A percentile compares a stretch with the other conserved stretches of the same genome.
phyloP scores from a whole-genome alignment of 2,888 invertebrate species.

The Odontomyia ornata region DNA sequence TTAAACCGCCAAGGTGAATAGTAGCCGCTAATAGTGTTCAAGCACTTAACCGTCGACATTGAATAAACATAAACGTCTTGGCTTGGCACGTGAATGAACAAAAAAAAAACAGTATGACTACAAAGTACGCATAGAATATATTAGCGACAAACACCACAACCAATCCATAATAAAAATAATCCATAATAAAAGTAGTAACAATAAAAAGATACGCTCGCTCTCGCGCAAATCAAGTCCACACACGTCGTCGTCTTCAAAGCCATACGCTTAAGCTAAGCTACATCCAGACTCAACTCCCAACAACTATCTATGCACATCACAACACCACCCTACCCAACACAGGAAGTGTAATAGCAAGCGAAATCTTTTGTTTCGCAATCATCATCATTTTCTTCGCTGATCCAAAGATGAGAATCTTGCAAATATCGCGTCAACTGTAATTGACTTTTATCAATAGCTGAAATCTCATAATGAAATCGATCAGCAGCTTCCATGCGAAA shows the following conservation, averaged over 20 bases:
- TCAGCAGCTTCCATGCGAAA: not conserved
- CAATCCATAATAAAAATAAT: not conserved
- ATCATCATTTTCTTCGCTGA: not conserved
- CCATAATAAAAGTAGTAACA: not conserved
- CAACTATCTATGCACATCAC: no score
- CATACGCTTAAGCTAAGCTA: no score
- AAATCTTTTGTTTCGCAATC: not conserved
- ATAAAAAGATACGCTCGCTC: not conserved
- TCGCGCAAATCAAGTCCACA: not conserved
- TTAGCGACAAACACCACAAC: not conserved
- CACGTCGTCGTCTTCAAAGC: no score
- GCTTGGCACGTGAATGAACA: not conserved
- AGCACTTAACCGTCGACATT: not conserved
- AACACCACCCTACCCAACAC: not conserved
- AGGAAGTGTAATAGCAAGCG: not conserved
- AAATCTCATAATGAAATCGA: not conserved
- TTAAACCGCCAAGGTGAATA: no score
- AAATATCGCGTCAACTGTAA: not conserved
- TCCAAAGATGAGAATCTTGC: not conserved
- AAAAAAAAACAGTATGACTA: not conserved
- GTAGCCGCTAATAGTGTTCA: no score
- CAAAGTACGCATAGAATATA: no score
- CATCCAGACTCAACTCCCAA: no score
- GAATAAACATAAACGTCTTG: not conserved
- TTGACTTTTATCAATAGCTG: not conserved